A percentile compares a stretch with the other conserved stretches of the same genome.
Evolutionary conservation across 2,797 vertebrate genomes (phyloP).

Genomic region (Galaxias olidus): DNA sequence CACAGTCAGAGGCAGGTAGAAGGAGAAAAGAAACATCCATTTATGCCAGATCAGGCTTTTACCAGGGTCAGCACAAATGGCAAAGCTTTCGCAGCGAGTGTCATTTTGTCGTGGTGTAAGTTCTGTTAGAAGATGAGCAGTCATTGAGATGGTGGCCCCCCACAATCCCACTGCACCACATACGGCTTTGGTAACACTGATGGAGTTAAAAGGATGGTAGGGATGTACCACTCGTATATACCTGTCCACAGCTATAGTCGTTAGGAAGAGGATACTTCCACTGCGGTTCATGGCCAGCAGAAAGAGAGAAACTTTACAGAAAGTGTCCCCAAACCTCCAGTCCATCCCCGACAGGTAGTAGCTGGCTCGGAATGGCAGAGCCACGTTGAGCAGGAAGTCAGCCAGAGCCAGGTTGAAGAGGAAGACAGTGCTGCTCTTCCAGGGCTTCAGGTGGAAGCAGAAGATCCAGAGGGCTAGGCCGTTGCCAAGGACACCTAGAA

Average conservation of each 20-base stretch:
- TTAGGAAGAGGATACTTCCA: constrained; percentile 71
- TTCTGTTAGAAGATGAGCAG: constrained; percentile 57
- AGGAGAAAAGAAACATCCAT: constrained; percentile 48
- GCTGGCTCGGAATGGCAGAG: constrained; percentile 68
- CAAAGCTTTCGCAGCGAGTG: background rate
- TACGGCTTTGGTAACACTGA: constrained; percentile 54
- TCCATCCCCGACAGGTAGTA: constrained; percentile 63
- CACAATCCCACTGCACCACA: constrained; percentile 58
- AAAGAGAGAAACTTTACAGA: constrained; percentile 73
- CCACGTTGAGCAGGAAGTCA: constrained; percentile 73
- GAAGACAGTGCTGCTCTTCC: constrained; percentile 76
- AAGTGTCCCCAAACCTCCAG: constrained; percentile 59
- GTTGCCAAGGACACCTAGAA: constrained; percentile 73
- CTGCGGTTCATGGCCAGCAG: constrained; percentile 73
- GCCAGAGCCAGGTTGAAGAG: constrained; percentile 76
- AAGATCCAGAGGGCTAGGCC: constrained; percentile 75
- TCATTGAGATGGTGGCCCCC: constrained; percentile 62
- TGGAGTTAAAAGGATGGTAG: constrained; percentile 66
- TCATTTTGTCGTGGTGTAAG: constrained; percentile 10
- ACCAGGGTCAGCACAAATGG: too few relatives aligned
- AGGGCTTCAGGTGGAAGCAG: constrained; percentile 73
- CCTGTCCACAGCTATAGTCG: constrained; percentile 70
- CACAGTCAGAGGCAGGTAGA: constrained; percentile 52
- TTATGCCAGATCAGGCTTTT: constrained; percentile 7
- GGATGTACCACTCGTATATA: constrained; percentile 79